Evolutionary conservation across 2,888 invertebrate genomes (phyloP).

Genomic region (Ceriagrion tenellum): DNA sequence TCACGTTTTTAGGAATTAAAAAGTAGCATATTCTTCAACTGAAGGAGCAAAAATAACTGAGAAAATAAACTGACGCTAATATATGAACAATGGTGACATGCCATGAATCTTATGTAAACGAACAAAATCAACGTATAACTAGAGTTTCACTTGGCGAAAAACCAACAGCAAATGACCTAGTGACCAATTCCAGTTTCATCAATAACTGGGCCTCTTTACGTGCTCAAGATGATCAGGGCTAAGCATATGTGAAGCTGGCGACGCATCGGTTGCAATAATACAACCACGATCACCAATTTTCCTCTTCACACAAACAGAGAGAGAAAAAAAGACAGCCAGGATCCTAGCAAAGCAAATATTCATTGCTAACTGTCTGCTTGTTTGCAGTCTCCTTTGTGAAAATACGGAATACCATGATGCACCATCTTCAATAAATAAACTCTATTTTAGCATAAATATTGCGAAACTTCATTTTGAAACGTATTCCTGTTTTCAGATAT

Average conservation of each 20-base stretch:
- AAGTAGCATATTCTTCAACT: too few relatives aligned
- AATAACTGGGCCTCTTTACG: background rate
- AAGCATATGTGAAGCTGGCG: too few relatives aligned
- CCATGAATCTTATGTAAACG: too few relatives aligned
- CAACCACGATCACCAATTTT: background rate
- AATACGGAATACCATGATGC: background rate
- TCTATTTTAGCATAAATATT: background rate
- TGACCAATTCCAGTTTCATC: background rate
- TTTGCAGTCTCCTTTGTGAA: background rate
- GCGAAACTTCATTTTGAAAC: too few relatives aligned
- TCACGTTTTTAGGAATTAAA: too few relatives aligned
- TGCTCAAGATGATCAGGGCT: too few relatives aligned
- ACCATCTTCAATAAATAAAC: background rate
- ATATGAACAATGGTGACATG: too few relatives aligned
- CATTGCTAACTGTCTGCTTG: background rate
- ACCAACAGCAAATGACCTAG: background rate
- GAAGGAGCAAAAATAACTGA: too few relatives aligned
- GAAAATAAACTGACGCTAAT: too few relatives aligned
- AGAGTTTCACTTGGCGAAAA: too few relatives aligned
- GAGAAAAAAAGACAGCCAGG: background rate
- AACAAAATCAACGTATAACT: too few relatives aligned
- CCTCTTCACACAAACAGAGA: background rate
- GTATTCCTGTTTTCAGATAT: too few relatives aligned
- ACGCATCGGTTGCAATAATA: background rate
- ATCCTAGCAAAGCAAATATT: background rate